phyloP scores from a whole-genome alignment of 1,140 invertebrate species.

The Glomeris maerens region DNA sequence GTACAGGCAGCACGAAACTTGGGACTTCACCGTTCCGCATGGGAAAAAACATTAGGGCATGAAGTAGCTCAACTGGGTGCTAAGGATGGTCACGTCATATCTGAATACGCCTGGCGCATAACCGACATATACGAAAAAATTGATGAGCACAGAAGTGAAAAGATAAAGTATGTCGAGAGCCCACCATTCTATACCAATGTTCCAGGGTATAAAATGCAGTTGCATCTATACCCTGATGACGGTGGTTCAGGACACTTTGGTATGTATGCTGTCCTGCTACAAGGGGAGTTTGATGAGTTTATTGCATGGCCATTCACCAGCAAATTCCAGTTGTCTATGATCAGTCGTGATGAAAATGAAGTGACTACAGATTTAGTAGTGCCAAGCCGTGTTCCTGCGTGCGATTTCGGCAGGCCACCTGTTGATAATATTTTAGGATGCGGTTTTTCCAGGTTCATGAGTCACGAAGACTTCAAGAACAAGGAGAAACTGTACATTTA shows the following conservation, averaged over 20 bases:
- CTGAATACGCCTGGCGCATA: conserved; percentile 7
- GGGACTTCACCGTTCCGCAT: not conserved
- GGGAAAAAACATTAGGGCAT: conserved; percentile 3
- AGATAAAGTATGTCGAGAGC: conserved; percentile 10
- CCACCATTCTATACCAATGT: conserved; percentile 4
- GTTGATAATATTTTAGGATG: conserved; percentile 8
- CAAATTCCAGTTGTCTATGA: conserved; percentile 5
- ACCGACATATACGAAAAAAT: conserved; percentile 7
- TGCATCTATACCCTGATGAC: conserved; percentile 10
- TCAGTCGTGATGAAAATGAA: conserved; percentile 4
- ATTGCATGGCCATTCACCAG: conserved; percentile 10
- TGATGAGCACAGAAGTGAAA: not conserved
- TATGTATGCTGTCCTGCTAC: conserved; percentile 3
- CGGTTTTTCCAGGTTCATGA: not conserved
- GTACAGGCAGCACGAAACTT: not conserved
- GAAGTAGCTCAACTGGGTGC: conserved; percentile 2
- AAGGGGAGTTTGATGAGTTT: conserved; percentile 5
- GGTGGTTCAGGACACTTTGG: conserved; percentile 3
- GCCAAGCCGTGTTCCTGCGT: not conserved
- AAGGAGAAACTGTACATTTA: conserved; percentile 3
- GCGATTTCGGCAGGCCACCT: conserved; percentile 4
- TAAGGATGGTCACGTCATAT: conserved; percentile 6
- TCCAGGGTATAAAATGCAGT: conserved; percentile 5
- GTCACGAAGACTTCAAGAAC: not conserved
- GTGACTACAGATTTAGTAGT: conserved; percentile 1